Base-by-base conservation (phyloP, 2,113 vertebrate species). In the Sialia sialis region DNA sequence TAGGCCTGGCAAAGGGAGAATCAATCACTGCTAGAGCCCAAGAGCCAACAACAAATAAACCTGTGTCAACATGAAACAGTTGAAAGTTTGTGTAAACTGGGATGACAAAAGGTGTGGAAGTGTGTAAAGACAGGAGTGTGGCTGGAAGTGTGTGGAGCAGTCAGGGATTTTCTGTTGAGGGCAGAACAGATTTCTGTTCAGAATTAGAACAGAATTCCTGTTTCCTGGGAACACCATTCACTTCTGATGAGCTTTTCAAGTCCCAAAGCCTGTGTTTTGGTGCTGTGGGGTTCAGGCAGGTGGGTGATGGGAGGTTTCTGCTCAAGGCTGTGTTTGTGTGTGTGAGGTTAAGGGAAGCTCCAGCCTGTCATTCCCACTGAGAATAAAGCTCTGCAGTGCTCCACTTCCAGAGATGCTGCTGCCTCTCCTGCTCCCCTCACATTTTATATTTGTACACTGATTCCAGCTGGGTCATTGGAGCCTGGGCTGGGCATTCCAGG, bases 241-340 rank as follows among this genome's bases (percentile, higher is more conserved):
- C 5, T 82, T n/a, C 27, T 75, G 51, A 6, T 60, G 6, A 34
- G 39, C 25, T 39, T 75, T 36, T 16, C 8, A 36, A 38, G 23
- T 15, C 29, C 21, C 10, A 54, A 4, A 22, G 22, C 16, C 44
- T 36, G 16, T 77, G 22, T 4, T 76, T 44, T 8, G 16, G 8
- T 23, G 1, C n/a, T 4, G 2, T 0, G 9, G 30, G 10, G 46
- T 5, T 72, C 5, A 22, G 44, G 19, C 30, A 7, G n/a, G 4
- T 13, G 58, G 68, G 23, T 8, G 52, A 5, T 13, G 32, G 70
- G 49, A 72, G 48, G 23, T 66, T 59, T n/a, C 9, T 63, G 48
- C 8, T 44, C n/a, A 10, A 29, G 27, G 46, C 0, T 30, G 52
- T 39, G 3, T 25, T n/a, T 43, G 32, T 39, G 14, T 13, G 2